Conservation (phyloP, 2,113 vertebrate species). For the Larimichthys polyactis region DNA sequence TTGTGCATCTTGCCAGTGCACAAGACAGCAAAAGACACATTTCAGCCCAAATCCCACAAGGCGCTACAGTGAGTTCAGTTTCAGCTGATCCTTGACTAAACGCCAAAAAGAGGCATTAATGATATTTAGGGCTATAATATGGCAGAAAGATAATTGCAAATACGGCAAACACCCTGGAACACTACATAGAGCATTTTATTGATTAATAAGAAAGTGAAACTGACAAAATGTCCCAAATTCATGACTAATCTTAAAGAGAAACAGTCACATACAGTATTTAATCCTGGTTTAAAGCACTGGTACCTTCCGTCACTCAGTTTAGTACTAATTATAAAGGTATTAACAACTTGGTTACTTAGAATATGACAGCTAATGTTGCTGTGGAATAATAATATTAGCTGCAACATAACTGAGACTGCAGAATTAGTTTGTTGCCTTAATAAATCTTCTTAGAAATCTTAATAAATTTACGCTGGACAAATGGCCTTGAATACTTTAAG, state of each 20-base stretch:
- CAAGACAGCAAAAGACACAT: constrained; percentile 45
- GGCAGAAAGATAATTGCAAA: neutral
- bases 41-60: constrained; percentile 43
- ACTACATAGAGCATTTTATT: neutral
- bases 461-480: no score
- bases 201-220: neutral
- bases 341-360: neutral
- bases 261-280: neutral
- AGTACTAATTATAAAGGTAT: neutral
- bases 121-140: neutral
- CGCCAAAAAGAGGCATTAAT: neutral
- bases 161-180: neutral
- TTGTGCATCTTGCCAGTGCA: constrained; percentile 42
- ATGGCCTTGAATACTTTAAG: no score
- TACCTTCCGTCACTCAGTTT: neutral
- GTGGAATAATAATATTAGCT: no score
- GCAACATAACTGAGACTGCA: no score
- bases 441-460: no score
- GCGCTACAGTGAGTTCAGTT: constrained; percentile 22
- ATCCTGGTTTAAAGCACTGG: neutral
- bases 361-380: neutral
- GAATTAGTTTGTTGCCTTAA: no score
- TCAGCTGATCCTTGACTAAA: constrained; percentile 8
- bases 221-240: neutral
- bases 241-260: neutral